Conservation (phyloP, 2,888 invertebrate genomes). For the Tolmerus cingulatus region DNA sequence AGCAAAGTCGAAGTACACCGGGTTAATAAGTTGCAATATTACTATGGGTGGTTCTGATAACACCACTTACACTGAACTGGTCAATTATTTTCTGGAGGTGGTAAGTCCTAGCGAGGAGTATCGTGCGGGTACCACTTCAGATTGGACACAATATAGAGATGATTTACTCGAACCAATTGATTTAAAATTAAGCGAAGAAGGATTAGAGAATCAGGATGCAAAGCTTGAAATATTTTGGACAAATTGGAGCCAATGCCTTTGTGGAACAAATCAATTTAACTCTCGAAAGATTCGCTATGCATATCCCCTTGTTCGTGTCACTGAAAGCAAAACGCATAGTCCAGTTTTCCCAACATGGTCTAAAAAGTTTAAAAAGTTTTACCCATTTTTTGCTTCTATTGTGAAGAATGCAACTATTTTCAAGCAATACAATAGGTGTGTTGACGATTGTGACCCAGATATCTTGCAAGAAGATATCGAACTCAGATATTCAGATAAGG, state of each 20-base stretch:
- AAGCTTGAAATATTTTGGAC: slow-evolving; percentile 32
- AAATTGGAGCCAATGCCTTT: slow-evolving; percentile 34
- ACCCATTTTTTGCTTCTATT: slow-evolving; percentile 23
- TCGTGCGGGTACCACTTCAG: neutral
- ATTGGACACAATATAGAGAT: slow-evolving; percentile 41
- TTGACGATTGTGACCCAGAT: slow-evolving; percentile 40
- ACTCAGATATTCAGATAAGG: slow-evolving; percentile 32
- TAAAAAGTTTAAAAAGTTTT: slow-evolving; percentile 7
- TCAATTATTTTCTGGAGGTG: slow-evolving; percentile 33
- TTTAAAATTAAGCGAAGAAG: slow-evolving; percentile 18
- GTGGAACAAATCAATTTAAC: slow-evolving; percentile 39
- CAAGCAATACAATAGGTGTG: slow-evolving; percentile 35
- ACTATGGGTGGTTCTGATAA: neutral
- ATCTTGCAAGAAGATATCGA: slow-evolving; percentile 38
- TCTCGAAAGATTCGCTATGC: slow-evolving; percentile 27
- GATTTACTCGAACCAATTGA: slow-evolving; percentile 6
- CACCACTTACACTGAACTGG: neutral
- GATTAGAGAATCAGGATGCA: slow-evolving; percentile 17
- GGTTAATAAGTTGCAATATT: slow-evolving; percentile 37
- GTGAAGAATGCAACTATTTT: slow-evolving; percentile 29
- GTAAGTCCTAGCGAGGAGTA: neutral
- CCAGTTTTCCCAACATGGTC: slow-evolving; percentile 42
- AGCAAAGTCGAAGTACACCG: slow-evolving; percentile 7
- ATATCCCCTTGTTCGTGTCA: slow-evolving; percentile 33
- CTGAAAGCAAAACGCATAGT: neutral